Evolutionary conservation across 1,140 invertebrate genomes (phyloP), one percentile per base, ranked within the genome.

Genomic region (Eciton burchellii): DNA sequence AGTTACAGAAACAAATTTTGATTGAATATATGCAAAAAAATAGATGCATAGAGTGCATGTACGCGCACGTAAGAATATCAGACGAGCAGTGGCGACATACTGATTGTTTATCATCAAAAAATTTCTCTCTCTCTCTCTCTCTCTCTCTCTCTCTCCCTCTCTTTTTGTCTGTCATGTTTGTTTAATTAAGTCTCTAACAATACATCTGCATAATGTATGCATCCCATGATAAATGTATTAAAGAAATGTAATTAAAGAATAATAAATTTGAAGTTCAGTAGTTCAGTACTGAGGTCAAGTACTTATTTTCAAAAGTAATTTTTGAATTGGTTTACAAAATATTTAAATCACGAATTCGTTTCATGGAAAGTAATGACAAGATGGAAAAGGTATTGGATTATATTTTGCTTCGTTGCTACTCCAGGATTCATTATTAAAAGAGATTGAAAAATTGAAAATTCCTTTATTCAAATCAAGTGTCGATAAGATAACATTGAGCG

Each of bases 401-500:
- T 56, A 43, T 68, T 79, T 79, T 12, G 49, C 35, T 68, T 56
- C 12, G 60, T 68, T 21, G 12, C n/a, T 68, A 77, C 21, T 43
- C 11, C 21, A 11, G 35, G 9, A 16, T 77, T 35, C 68, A 70
- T 79, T 79, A 68, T 79, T 79, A 79, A 35, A 24, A 41, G 47
- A 4, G 19, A 35, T 57, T 45, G 41, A 2, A 79, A 5, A 29
- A 16, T 16, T 47, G 54, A 62, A 70, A 74, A 68, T 45, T 70
- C 52, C n/a, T 68, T 70, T 57, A 70, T 79, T 63, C 63, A 70
- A 79, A 70, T 68, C 63, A 56, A 68, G 49, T n/a, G 12, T 41
- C 41, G 74, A 79, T 79, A 79, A 79, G 74, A 79, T 79, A 79
- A 79, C 11, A 49, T 2, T 2, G 6, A 29, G 60, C 41, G 60